A percentile compares a stretch with the other conserved stretches of the same genome.
Conservation (phyloP, 1,140 invertebrate species). For the Pseudomyrmex cubaensis region DNA sequence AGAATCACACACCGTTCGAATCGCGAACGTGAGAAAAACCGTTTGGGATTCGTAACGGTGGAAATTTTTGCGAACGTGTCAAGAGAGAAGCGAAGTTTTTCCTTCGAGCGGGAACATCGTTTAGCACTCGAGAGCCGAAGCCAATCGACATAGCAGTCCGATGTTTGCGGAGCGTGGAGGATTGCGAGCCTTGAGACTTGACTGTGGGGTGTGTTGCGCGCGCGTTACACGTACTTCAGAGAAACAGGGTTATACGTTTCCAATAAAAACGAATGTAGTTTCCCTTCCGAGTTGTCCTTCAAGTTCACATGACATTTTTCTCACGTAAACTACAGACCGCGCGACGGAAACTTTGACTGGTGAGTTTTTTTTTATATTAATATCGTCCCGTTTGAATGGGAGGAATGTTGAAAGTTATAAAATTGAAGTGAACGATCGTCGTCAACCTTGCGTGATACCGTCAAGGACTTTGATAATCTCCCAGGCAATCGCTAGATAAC, state of each 20-base stretch:
- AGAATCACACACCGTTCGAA: not conserved
- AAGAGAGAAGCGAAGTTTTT: slow-evolving; percentile 22
- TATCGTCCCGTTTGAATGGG: not conserved
- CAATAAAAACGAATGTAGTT: not conserved
- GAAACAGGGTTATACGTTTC: not conserved
- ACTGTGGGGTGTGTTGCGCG: too few relatives aligned
- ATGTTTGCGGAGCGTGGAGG: slow-evolving; percentile 32
- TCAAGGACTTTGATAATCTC: slow-evolving; percentile 27
- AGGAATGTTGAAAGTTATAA: not conserved
- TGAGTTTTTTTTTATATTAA: not conserved
- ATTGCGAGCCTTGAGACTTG: slow-evolving; percentile 9
- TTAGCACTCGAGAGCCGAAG: slow-evolving; percentile 15
- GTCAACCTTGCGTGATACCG: slow-evolving; percentile 11
- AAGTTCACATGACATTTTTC: slow-evolving; percentile 23
- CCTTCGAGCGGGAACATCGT: slow-evolving; percentile 23
- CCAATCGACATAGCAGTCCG: not conserved
- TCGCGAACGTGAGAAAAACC: slow-evolving; percentile 14
- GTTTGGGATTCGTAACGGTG: slow-evolving; percentile 28
- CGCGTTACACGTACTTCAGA: slow-evolving; percentile 14
- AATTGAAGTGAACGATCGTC: slow-evolving; percentile 24
- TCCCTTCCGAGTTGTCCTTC: not conserved
- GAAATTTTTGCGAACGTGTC: slow-evolving; percentile 13
- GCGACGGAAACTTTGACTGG: not conserved
- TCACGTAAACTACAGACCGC: not conserved
- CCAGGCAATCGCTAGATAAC: slow-evolving; percentile 14